Conservation (phyloP, 2,113 vertebrate genomes). For the Rallus limicola region DNA sequence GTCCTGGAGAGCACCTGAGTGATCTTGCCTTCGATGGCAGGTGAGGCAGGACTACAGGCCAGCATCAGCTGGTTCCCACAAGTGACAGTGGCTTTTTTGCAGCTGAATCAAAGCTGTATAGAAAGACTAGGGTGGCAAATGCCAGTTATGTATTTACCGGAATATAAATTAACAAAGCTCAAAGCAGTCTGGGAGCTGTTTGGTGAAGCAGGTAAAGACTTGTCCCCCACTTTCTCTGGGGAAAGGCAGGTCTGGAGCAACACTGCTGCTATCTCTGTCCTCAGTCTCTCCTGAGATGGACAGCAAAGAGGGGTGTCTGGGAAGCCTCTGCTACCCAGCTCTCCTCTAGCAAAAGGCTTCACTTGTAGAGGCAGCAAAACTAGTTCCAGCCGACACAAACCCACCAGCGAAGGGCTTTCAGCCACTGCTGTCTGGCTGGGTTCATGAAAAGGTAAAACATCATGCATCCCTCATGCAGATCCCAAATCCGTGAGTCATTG, state of each 20-base stretch:
- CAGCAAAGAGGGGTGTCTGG: not conserved
- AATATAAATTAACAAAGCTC: not conserved
- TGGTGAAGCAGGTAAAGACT: not conserved
- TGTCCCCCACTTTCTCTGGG: rapidly evolving
- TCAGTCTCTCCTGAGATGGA: not conserved
- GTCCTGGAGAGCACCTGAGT: not conserved
- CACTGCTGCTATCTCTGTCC: not conserved
- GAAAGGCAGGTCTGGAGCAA: not conserved
- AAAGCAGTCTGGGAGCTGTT: not conserved
- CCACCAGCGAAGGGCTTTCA: not conserved
- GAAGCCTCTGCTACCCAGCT: not conserved
- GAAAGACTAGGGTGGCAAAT: not conserved
- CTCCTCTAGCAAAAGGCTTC: not conserved
- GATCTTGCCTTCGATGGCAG: not conserved
- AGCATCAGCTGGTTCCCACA: not conserved
- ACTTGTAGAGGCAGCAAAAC: not conserved
- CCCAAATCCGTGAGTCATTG: not conserved
- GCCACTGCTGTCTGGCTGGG: not conserved
- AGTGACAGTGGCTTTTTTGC: not conserved
- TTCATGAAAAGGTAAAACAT: not conserved
- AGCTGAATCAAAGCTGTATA: not conserved
- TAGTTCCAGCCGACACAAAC: not conserved
- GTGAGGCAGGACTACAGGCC: not conserved
- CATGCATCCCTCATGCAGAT: rapidly evolving
- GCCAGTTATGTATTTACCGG: not conserved